phyloP scores from a whole-genome alignment of 2,888 invertebrate species.

The Parnassius glacialis region DNA sequence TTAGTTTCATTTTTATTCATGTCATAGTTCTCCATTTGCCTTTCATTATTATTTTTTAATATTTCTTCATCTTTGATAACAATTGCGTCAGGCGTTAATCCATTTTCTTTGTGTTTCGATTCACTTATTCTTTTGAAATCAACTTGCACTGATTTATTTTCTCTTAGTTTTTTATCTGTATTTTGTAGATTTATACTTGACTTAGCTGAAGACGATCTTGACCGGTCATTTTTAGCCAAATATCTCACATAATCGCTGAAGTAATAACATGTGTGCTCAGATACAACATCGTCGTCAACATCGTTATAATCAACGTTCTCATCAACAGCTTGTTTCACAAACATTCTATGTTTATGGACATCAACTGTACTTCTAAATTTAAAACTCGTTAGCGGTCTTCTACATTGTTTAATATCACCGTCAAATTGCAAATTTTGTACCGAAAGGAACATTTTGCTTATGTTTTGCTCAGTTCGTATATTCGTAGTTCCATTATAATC shows the following conservation, averaged over 20 bases:
- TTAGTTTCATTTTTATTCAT: constrained; percentile 48
- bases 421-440: constrained; percentile 69
- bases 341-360: constrained; percentile 64
- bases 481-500: constrained; percentile 35
- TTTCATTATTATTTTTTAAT: constrained; percentile 35
- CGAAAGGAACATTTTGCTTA: constrained; percentile 57
- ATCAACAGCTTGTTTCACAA: constrained; percentile 60
- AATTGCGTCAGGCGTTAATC: constrained; percentile 20
- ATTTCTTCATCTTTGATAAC: not conserved
- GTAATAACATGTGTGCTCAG: constrained; percentile 59
- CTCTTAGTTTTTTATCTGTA: constrained; percentile 42
- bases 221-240: constrained; percentile 53
- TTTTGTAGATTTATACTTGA: constrained; percentile 53
- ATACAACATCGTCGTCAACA: constrained; percentile 49
- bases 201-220: constrained; percentile 59
- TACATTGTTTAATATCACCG: constrained; percentile 51
- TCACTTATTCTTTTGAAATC: constrained; percentile 30
- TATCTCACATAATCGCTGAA: constrained; percentile 69
- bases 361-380: constrained; percentile 59
- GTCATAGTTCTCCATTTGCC: constrained; percentile 31
- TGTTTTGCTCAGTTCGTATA: constrained; percentile 35
- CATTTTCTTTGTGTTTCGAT: constrained; percentile 30
- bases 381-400: constrained; percentile 58
- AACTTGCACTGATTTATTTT: constrained; percentile 54
- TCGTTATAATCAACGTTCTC: constrained; percentile 37